Evolutionary conservation across 1,140 invertebrate species (phyloP), one percentile per base, ranked within the genome.

Genomic region (Drosophila sucinea): DNA sequence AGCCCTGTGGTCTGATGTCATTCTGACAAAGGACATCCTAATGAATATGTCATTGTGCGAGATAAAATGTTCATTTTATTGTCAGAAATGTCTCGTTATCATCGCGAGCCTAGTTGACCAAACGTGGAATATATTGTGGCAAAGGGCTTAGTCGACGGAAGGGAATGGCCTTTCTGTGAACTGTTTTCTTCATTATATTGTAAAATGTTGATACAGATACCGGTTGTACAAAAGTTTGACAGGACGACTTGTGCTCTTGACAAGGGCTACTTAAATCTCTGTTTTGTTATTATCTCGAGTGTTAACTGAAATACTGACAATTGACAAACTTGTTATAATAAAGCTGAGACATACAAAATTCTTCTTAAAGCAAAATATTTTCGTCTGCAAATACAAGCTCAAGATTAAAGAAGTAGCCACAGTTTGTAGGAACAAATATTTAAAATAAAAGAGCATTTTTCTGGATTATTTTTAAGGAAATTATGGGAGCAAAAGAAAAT

Each of bases 1-100:
- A 29, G 44, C 2, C 47, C 30, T 68, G 56, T 55, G 25, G 72
- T 76, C 73, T 73, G 73, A 69, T 69, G 73, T 76, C 73, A 76
- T 75, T 60, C 65, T 76, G 73, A 76, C 58, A 76, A 76, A 76
- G 72, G 73, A 76, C 73, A 75, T 67, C 65, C 71, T 68, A 76
- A 76, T 76, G 73, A 76, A 76, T 75, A 76, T 76, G 73, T 76
- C 73, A 76, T 51, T 60, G 71, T 68, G 65, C 72, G 60, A 73
- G 72, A 76, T 76, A 76, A 76, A 75, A 66, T 75, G 75, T 76
- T 75, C 65, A 76, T 73, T 76, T 76, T 76, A 76, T 76, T 76
- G 73, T 76, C 73, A 63, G 72, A 76, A 75, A 62, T 76, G 73
- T 76, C 64, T 74, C 65, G 73, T 75, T 75, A 75, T 75, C 74